Evolutionary conservation across 2,888 invertebrate species (phyloP), one percentile per base, ranked within the genome.

Genomic region (Acanthosoma haemorrhoidale): DNA sequence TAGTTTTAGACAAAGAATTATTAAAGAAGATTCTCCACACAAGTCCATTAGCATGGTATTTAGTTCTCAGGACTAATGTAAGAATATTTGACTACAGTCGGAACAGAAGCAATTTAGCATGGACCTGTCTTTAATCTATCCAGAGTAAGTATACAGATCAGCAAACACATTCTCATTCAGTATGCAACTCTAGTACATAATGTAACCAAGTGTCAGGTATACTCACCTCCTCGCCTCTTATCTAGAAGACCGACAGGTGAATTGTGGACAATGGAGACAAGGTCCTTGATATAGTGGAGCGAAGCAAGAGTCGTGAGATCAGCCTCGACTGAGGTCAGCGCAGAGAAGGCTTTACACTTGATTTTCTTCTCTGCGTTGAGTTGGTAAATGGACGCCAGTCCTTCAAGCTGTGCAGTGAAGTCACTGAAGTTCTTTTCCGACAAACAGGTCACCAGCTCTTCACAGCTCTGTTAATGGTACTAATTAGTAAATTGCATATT

Each of bases 301-400:
- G 92, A 91, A 39, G 90, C 89, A 74, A 96, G 80, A 63, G 88
- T 88, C 75, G 87, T 88, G 70, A 97, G 83, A 82, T 97, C 96
- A 21, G 90, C 87, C 82, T 96, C 96, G 76, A 97, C 83, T 34
- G 94, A 93, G 78, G 94, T 93, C 66, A 97, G 82, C 13, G 96
- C 94, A 77, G 91, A 90, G 78, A 93, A 96, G 2, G 95, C 95
- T 82, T 96, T 95, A 75, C 89, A 91, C 82, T 95, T 96, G 8
- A 94, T 70, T 81, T 94, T 95, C 79, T 95, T 95, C 78, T 97
- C 96, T 9, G 94, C 94, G 82, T 93, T 94, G 11, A 97, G 82
- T 79, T 95, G 93, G 80, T 96, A 97, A 71, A 96, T 94, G 15
- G 94, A 91, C 18, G 91, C 89, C 18, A 95, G 84, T 0, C 94